Conservation (phyloP, 2,888 invertebrate species). For the Acrocera orbiculus region DNA sequence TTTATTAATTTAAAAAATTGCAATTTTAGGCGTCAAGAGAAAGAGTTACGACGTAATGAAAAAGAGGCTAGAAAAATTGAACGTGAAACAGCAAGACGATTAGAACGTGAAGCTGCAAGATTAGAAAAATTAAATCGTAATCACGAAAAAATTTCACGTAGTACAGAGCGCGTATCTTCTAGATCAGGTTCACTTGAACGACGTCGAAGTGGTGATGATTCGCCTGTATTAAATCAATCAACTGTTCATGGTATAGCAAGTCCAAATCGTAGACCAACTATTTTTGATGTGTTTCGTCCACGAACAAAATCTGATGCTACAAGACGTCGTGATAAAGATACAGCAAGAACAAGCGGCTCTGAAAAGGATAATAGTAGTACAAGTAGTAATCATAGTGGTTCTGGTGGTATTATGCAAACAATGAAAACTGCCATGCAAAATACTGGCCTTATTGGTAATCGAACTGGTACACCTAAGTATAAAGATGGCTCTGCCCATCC, state of each 20-base stretch:
- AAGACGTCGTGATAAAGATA: slow-evolving; percentile 21
- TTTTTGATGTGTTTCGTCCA: slow-evolving; percentile 66
- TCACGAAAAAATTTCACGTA: slow-evolving; percentile 30
- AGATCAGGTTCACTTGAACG: slow-evolving; percentile 30
- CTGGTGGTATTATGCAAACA: slow-evolving; percentile 53
- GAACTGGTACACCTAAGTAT: slow-evolving; percentile 27
- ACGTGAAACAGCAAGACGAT: slow-evolving; percentile 27
- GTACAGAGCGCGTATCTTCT: slow-evolving; percentile 26
- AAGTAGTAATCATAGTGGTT: slow-evolving; percentile 22
- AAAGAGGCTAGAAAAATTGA: slow-evolving; percentile 30
- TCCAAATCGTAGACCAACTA: slow-evolving; percentile 51
- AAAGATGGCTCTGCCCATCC: slow-evolving; percentile 56
- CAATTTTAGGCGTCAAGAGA: slow-evolving; percentile 27
- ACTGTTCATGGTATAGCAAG: slow-evolving; percentile 39
- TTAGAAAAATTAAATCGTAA: slow-evolving; percentile 29
- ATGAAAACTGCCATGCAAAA: slow-evolving; percentile 64
- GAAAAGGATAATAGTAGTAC: slow-evolving; percentile 23
- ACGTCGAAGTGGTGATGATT: slow-evolving; percentile 29
- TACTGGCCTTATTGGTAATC: slow-evolving; percentile 23
- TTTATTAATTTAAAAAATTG: too few relatives aligned
- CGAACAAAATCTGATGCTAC: slow-evolving; percentile 57
- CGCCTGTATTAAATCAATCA: slow-evolving; percentile 31
- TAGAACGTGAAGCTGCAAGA: slow-evolving; percentile 30
- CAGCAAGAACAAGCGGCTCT: slow-evolving; percentile 14
- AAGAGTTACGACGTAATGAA: slow-evolving; percentile 26